A percentile compares a stretch with the other conserved stretches of the same genome.
These are phyloP conservation scores for Forbesichthys agassizii DNA, from an alignment of 2,113 vertebrate species.

Conservation along the genomic window DNA sequence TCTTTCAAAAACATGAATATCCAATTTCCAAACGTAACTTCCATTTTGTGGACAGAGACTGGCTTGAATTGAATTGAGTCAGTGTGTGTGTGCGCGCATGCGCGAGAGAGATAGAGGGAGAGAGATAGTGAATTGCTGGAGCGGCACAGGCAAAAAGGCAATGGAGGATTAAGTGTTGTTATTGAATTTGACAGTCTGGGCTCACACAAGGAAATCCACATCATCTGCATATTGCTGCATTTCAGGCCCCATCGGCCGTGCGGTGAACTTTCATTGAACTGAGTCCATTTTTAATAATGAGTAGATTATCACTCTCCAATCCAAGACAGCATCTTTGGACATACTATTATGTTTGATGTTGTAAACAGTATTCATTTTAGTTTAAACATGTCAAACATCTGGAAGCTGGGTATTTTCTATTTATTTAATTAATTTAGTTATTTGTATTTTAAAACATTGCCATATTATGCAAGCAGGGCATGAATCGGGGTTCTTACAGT, in stretches of 20 bases:
- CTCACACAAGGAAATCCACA: conserved; percentile 29
- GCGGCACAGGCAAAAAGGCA: conserved; percentile 46
- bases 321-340: conserved; percentile 25
- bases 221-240: conserved; percentile 31
- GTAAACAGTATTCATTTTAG: conserved; percentile 48
- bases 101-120: background rate
- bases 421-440: conserved; percentile 3
- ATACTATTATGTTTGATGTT: conserved; percentile 38
- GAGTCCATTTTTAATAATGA: conserved; percentile 38
- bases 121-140: conserved; percentile 24
- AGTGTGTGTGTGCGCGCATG: background rate
- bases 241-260: conserved; percentile 30
- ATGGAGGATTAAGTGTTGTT: conserved; percentile 52
- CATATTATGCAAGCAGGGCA: background rate
- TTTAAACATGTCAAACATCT: conserved; percentile 36
- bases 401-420: conserved; percentile 11
- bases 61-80: conserved; percentile 55
- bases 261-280: conserved; percentile 60
- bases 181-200: conserved; percentile 42
- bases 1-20: background rate
- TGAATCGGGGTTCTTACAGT: background rate
- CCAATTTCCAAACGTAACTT: conserved; percentile 3
- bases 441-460: background rate
- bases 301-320: conserved; percentile 35
- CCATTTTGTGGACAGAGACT: conserved; percentile 27